A percentile compares a stretch with the other conserved stretches of the same genome.
Conservation (phyloP, 2,888 invertebrate species). For the Lycia hirtaria region DNA sequence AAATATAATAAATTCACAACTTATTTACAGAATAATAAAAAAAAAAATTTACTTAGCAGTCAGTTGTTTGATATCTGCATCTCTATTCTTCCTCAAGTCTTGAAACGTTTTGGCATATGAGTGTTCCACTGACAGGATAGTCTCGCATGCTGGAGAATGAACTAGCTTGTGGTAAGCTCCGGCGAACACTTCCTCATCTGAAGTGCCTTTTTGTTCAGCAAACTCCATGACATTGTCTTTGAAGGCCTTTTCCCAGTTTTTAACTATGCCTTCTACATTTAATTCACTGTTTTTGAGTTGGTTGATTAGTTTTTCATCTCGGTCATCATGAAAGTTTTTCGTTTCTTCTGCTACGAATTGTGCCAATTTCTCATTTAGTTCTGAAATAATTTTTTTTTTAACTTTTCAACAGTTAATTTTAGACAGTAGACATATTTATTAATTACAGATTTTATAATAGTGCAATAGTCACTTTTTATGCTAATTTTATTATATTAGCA, state of each 20-base stretch:
- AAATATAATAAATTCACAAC: no score
- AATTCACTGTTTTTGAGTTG: slow-evolving; percentile 87
- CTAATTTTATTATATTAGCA: no score
- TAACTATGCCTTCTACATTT: slow-evolving; percentile 90
- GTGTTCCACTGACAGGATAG: slow-evolving; percentile 95
- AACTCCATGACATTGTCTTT: slow-evolving; percentile 93
- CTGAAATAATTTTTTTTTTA: slow-evolving; percentile 59
- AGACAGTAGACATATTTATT: neutral
- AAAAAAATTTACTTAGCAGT: slow-evolving; percentile 87
- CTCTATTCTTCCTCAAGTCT: slow-evolving; percentile 89
- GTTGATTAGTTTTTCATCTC: slow-evolving; percentile 86
- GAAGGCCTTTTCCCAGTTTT: slow-evolving; percentile 92
- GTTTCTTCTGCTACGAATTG: slow-evolving; percentile 88
- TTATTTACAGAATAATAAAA: no score
- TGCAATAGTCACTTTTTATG: no score
- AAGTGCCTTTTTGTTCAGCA: slow-evolving; percentile 90
- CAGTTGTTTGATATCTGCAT: slow-evolving; percentile 89
- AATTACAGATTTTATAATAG: no score
- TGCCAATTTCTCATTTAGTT: slow-evolving; percentile 85
- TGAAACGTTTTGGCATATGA: slow-evolving; percentile 93
- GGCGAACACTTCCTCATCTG: slow-evolving; percentile 86
- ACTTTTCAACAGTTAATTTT: neutral
- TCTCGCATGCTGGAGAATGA: slow-evolving; percentile 94
- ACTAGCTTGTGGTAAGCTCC: slow-evolving; percentile 93
- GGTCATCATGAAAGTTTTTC: slow-evolving; percentile 87